Evolutionary conservation across 2,888 invertebrate genomes (phyloP), one percentile per base, ranked within the genome.

Genomic region (Nasonia oneida): DNA sequence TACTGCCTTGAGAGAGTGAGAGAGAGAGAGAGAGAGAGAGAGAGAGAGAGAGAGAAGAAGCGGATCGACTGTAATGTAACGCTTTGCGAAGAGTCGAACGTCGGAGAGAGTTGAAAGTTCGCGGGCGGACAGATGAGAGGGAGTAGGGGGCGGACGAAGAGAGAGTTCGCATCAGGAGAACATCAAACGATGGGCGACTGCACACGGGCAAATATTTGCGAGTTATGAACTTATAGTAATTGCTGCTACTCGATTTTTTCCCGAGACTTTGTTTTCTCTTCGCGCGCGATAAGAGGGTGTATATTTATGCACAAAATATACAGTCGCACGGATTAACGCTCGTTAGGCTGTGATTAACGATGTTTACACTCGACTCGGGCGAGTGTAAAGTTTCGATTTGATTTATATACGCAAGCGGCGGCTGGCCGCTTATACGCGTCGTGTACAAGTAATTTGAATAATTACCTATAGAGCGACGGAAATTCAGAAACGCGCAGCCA

Each of bases 191-290:
- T 12, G 1, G 47, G 29, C 1, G 1, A 29, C 29, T 29, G 29
- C 37, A 37, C 37, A 37, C n/a, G 75, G 47, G 70, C 79, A 86
- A 86, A 86, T 86, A 82, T 84, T 86, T 84, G 81, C 47, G 23
- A 84, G 88, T 89, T 90, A 88, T 88, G 89, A 90, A 88, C 88
- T 70, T 39, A 42, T 78, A 76, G 76, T 86, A 86, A 86, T 86
- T 83, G 39, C 47, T 71, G 29, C 37, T 81, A 86, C 86, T 37
- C 81, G 70, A 75, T 87, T 75, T 81, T 75, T 53, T 76, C 80
- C 23, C 29, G 23, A 67, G 33, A 3, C 33, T 33, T 29, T 64
- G 29, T 14, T 18, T 29, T 23, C 64, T 12, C n/a, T n/a, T 61
- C n/a, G 8, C n/a, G 57, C 8, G n/a, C n/a, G 57, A 15, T 2